A percentile compares a stretch with the other conserved stretches of the same genome.
Evolutionary conservation across 2,113 vertebrate species (phyloP).

Genomic region (Danio rerio): DNA sequence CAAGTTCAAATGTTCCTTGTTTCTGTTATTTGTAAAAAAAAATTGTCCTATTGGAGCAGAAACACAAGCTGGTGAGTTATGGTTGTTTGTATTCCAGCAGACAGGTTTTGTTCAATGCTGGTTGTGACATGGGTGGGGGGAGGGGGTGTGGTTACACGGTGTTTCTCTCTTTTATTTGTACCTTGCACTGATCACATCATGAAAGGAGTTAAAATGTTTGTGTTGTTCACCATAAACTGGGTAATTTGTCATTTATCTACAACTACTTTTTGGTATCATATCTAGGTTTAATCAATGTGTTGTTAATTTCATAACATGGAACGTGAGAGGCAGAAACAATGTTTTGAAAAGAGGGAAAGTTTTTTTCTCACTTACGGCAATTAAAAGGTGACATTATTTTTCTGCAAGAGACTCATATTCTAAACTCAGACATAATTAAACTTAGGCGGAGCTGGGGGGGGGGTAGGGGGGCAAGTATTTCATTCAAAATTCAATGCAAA

Average conservation of each 20-base stretch:
- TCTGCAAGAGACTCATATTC: too few relatives aligned
- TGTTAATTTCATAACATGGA: neutral
- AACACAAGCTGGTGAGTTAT: neutral
- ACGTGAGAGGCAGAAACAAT: neutral
- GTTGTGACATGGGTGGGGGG: too few relatives aligned
- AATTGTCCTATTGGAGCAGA: neutral
- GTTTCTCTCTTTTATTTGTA: neutral
- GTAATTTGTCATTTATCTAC: neutral
- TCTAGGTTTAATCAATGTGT: neutral
- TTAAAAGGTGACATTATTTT: neutral
- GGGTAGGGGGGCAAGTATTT: too few relatives aligned
- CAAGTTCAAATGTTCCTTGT: neutral
- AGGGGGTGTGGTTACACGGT: neutral
- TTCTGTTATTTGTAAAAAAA: neutral
- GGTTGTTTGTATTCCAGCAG: constrained; percentile 3
- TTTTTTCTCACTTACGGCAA: neutral
- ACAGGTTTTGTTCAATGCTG: neutral
- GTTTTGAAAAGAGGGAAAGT: neutral
- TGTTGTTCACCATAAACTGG: neutral
- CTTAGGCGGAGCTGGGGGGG: too few relatives aligned
- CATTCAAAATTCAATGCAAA: constrained; percentile 1
- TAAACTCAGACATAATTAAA: too few relatives aligned
- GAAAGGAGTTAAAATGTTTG: neutral
- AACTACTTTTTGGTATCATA: neutral
- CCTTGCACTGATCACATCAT: neutral